Evolutionary conservation across 2,113 vertebrate genomes (phyloP).

Genomic region (Paramisgurnus dabryanus): DNA sequence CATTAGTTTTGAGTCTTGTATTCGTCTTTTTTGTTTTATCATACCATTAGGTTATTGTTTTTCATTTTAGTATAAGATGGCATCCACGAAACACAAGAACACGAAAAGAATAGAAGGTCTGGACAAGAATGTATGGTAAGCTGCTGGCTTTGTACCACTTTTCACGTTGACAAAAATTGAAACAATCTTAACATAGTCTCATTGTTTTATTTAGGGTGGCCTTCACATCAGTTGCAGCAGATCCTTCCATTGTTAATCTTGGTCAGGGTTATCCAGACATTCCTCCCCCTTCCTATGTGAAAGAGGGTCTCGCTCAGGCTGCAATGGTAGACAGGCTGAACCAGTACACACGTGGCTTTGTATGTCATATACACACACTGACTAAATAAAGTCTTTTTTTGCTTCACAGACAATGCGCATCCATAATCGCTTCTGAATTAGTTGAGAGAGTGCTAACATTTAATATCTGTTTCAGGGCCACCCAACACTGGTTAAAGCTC

Average conservation of each 20-base stretch:
- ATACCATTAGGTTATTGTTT: slow-evolving; percentile 29
- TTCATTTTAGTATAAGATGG: slow-evolving; percentile 73
- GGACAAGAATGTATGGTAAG: slow-evolving; percentile 91
- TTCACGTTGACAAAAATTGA: not conserved
- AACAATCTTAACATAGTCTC: not conserved
- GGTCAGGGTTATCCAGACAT: slow-evolving; percentile 92
- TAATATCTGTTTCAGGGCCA: slow-evolving; percentile 79
- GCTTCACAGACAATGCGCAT: not conserved
- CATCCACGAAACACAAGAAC: slow-evolving; percentile 80
- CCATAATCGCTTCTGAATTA: not conserved
- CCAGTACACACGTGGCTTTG: slow-evolving; percentile 95
- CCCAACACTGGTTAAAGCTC: slow-evolving; percentile 85
- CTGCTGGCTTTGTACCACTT: not conserved
- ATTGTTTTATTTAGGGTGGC: slow-evolving; percentile 77
- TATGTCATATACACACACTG: slow-evolving; percentile 66
- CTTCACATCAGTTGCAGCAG: slow-evolving; percentile 87
- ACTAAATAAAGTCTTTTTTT: not conserved
- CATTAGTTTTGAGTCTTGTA: no score
- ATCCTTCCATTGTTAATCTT: slow-evolving; percentile 89
- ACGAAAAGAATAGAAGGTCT: slow-evolving; percentile 90
- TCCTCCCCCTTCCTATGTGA: slow-evolving; percentile 85
- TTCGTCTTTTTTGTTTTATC: not conserved
- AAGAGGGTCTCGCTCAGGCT: slow-evolving; percentile 82
- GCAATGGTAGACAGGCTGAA: slow-evolving; percentile 81
- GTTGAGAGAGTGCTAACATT: not conserved